Evolutionary conservation across 1,140 invertebrate genomes (phyloP), one percentile per base, ranked within the genome.

Genomic region (Pseudobourletiella spinata): DNA sequence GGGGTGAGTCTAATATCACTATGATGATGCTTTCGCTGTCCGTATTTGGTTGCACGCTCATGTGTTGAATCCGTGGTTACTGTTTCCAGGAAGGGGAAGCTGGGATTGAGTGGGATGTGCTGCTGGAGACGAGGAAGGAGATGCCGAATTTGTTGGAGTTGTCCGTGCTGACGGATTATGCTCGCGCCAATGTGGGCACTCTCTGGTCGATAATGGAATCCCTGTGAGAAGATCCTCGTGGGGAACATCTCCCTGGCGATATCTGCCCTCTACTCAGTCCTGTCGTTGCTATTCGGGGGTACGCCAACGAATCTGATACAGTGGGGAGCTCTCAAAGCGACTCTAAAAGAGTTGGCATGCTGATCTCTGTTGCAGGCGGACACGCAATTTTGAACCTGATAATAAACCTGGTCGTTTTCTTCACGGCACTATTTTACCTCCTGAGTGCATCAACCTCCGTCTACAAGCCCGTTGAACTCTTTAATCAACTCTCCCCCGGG

Each of bases 351-450:
- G 14, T 42, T 42, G 35, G 35, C 18, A n/a, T n/a, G n/a, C n/a
- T n/a, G n/a, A n/a, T n/a, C n/a, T n/a, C n/a, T n/a, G 6, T 63
- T 30, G 3, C 28, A 67, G 94, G 95, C 32, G 91, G 94, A 61
- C 87, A 93, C 20, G 91, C 93, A 14, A 83, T 98, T 55, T 81
- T 98, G 52, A 96, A 96, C 75, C 94, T 96, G 73, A 79, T 92
- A 59, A 81, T 98, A 22, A 92, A 90, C 74, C 82, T 89, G 78
- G 92, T 96, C 63, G 88, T 98, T 1, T 98, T 98, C 78, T 84
- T 98, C 70, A 96, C 95, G 1, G 91, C 93, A 0, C 76, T 98
- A 3, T 99, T 97, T 75, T 98, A 98, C 74, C 78, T 99, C 32
- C 78, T 99, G 44, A 90, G 86, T 65, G 88, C 86, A 1, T 96